phyloP scores from a whole-genome alignment of 2,797 vertebrate genomes.

The Perodicticus potto region DNA sequence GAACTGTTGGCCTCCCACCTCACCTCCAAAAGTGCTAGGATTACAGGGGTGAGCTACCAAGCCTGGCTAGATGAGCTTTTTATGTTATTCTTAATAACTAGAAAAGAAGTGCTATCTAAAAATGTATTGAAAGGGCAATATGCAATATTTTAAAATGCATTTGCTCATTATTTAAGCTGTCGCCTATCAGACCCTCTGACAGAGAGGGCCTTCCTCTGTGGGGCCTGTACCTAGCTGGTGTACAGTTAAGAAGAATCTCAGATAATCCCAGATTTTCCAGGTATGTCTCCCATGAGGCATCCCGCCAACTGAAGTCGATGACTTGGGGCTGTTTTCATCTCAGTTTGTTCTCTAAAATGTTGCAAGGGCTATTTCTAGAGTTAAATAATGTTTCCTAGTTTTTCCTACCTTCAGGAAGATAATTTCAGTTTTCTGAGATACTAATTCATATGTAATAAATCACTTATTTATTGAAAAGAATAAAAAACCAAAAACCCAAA shows the following conservation, averaged over 20 bases:
- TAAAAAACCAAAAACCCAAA: not conserved
- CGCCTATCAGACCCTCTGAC: not conserved
- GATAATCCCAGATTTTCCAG: fast-evolving
- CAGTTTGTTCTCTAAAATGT: not conserved
- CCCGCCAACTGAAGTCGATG: fast-evolving
- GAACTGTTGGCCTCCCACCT: not conserved
- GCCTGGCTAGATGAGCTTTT: not conserved
- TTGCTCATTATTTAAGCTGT: not conserved
- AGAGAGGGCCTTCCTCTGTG: not conserved
- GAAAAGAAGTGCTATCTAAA: not conserved
- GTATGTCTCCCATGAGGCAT: too few species aligned
- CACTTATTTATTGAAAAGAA: not conserved
- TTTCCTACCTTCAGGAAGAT: not conserved
- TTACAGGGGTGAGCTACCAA: not conserved
- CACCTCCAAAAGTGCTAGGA: not conserved
- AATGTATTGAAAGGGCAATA: not conserved
- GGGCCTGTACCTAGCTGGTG: too few species aligned
- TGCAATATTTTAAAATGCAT: not conserved
- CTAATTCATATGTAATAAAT: not conserved
- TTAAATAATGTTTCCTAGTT: not conserved
- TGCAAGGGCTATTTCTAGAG: not conserved
- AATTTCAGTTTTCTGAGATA: not conserved
- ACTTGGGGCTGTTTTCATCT: not conserved
- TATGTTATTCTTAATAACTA: not conserved
- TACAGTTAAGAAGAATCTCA: fast-evolving